Conservation (phyloP, 2,113 vertebrate species). For the Dolichotis patagonum region DNA sequence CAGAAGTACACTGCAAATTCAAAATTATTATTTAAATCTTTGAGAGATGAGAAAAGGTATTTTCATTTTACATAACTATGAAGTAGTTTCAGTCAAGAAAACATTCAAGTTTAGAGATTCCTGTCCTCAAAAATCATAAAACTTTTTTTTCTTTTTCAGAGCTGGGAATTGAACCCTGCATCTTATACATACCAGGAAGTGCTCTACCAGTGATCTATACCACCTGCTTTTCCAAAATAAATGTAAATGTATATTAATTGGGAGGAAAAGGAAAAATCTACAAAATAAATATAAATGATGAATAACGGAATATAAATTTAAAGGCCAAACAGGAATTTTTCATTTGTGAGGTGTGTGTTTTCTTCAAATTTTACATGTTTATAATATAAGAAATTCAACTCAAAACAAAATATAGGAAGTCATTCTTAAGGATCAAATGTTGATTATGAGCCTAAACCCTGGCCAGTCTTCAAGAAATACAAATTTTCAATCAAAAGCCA, state of each 20-base stretch:
- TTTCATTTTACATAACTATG: slow-evolving; percentile 40
- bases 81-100: slow-evolving; percentile 18
- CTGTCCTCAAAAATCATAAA: not conserved
- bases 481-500: slow-evolving; percentile 44
- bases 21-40: slow-evolving; percentile 27
- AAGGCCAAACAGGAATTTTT: slow-evolving; percentile 22
- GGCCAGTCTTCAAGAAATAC: slow-evolving; percentile 54
- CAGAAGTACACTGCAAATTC: slow-evolving; percentile 35
- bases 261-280: not conserved
- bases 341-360: not conserved
- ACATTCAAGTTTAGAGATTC: slow-evolving; percentile 39
- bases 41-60: slow-evolving; percentile 32
- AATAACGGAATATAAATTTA: not conserved
- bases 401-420: slow-evolving; percentile 58
- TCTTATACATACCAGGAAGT: not conserved
- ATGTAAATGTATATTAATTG: not conserved
- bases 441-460: not conserved
- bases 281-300: not conserved
- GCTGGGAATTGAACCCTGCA: not conserved
- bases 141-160: not conserved
- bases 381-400: slow-evolving; percentile 12
- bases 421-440: not conserved
- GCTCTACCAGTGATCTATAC: not conserved
- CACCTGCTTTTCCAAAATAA: slow-evolving; percentile 12
- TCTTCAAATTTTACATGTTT: slow-evolving; percentile 1